These are phyloP conservation scores for Oscheius myriophilus DNA, from an alignment of 2,888 invertebrate species.

Conservation along the genomic window DNA sequence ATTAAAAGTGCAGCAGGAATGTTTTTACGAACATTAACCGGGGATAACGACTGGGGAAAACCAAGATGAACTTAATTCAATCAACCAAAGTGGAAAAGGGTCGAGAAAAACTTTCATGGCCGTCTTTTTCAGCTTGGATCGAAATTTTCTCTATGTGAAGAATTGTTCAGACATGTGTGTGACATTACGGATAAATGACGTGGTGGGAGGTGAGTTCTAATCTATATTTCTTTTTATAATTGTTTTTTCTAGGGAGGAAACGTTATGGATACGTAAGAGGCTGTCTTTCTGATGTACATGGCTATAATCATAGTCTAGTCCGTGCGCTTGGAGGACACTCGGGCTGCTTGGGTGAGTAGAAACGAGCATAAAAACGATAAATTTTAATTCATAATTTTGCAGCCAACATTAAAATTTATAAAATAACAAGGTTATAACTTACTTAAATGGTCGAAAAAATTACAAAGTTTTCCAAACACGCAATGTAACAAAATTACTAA, in stretches of 20 bases:
- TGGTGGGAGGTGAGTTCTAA: conserved; percentile 64
- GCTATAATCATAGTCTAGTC: conserved; percentile 50
- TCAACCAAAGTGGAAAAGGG: no score
- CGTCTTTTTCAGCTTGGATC: conserved; percentile 60
- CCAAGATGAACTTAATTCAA: no score
- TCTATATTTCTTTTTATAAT: conserved; percentile 6
- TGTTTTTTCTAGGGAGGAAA: conserved; percentile 54
- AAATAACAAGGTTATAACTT: no score
- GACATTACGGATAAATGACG: conserved; percentile 66
- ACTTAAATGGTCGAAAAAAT: no score
- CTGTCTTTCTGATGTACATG: conserved; percentile 67
- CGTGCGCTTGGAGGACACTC: conserved; percentile 39
- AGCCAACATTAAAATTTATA: no score
- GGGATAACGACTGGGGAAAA: no score
- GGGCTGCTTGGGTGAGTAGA: conserved; percentile 45
- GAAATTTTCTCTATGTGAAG: conserved; percentile 57
- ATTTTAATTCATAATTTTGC: no score
- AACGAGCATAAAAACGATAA: neutral
- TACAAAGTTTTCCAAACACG: no score
- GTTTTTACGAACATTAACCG: neutral
- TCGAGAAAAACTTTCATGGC: neutral
- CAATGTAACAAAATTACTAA: no score
- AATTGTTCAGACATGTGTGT: conserved; percentile 70
- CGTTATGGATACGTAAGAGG: conserved; percentile 68
- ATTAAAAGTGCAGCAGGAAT: no score